Conservation (phyloP, 2,113 vertebrate species). For the pig (Sus scrofa) region T2T-Sscrofa CM000819.6:138757501-138758000, state of each 20-base stretch:
- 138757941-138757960: too few species aligned
- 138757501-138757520: too few species aligned
- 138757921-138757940: too few species aligned
- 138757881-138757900: too few species aligned
- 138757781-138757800: background rate
- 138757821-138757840: background rate
- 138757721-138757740: background rate
- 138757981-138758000: too few species aligned
- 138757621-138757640: background rate
- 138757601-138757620: background rate
- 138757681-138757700: background rate
- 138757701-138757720: background rate
- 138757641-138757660: background rate
- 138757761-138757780: background rate
- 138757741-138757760: background rate
- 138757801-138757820: background rate
- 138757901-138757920: too few species aligned
- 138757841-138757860: background rate
- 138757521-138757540: too few species aligned
- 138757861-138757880: too few species aligned
- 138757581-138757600: background rate
- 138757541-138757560: background rate
- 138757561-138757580: background rate
- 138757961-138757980: too few species aligned
- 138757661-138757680: background rate